phyloP scores from a whole-genome alignment of 2,797 vertebrate species.

The Gouania willdenowi region DNA sequence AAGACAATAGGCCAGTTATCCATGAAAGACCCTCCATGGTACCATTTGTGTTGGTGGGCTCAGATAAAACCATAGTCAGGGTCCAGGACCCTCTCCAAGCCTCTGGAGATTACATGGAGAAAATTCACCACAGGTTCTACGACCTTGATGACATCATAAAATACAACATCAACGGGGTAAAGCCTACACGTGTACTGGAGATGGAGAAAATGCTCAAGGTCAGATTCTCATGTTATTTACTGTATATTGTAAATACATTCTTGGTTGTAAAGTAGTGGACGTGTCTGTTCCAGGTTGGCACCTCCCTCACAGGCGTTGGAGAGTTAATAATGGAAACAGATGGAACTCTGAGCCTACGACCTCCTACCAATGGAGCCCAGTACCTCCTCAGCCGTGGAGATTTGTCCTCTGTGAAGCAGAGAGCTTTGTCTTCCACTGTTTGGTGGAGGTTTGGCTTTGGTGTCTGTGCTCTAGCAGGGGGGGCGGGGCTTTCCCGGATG shows the following conservation, averaged over 20 bases:
- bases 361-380: conserved; percentile 63
- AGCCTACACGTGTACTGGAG: conserved; percentile 86
- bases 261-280: too few species aligned
- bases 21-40: conserved; percentile 76
- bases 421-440: conserved; percentile 58
- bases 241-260: too few species aligned
- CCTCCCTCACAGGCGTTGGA: conserved; percentile 79
- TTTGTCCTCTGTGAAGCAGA: conserved; percentile 71
- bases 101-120: conserved; percentile 72
- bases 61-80: conserved; percentile 55
- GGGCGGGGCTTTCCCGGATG: conserved; percentile 59
- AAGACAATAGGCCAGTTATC: conserved; percentile 77
- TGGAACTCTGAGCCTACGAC: conserved; percentile 76
- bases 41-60: conserved; percentile 76
- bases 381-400: conserved; percentile 80
- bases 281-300: conserved; percentile 66
- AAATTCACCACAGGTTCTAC: conserved; percentile 83
- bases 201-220: conserved; percentile 85
- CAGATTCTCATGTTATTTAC: conserved; percentile 10
- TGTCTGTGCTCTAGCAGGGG: conserved; percentile 56
- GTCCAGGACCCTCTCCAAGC: conserved; percentile 81
- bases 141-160: conserved; percentile 79
- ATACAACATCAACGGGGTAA: conserved; percentile 85
- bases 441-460: conserved; percentile 71
- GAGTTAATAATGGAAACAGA: conserved; percentile 79